A percentile compares a stretch with the other conserved stretches of the same genome.
Evolutionary conservation across 1,140 invertebrate genomes (phyloP).

Genomic region (Leptinotarsa texana): DNA sequence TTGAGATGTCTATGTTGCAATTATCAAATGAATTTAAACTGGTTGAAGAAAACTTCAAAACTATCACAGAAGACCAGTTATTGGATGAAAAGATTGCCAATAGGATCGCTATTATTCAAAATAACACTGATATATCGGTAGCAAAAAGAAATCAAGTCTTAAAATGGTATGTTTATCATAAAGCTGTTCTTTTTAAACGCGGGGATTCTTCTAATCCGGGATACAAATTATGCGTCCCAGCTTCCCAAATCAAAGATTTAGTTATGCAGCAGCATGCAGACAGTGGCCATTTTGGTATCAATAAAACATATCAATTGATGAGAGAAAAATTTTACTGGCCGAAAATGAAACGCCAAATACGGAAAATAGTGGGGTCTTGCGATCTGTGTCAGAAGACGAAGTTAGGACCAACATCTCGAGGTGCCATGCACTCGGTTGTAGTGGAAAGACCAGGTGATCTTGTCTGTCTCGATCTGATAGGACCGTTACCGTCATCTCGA

Average conservation of each 20-base stretch:
- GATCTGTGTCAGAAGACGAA: conserved; percentile 12
- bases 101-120: background rate
- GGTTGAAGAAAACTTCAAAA: background rate
- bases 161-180: conserved; percentile 2
- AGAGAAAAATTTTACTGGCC: background rate
- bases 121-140: background rate
- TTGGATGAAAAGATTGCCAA: background rate
- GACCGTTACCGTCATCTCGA: conserved; percentile 5
- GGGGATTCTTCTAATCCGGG: background rate
- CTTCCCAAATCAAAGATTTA: background rate
- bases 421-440: conserved; percentile 1
- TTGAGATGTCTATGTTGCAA: background rate
- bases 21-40: background rate
- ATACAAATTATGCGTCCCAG: background rate
- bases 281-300: conserved; percentile 6
- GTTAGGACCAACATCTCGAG: background rate
- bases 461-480: conserved; percentile 18
- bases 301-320: background rate
- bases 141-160: background rate
- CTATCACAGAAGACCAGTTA: background rate
- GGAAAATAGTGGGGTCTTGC: conserved; percentile 8
- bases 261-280: conserved; percentile 4
- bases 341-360: background rate
- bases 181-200: conserved; percentile 9
- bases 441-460: background rate